A percentile compares a stretch with the other conserved stretches of the same genome.
Evolutionary conservation across 2,888 invertebrate species (phyloP).

Genomic region (Eubasilissa splendida): DNA sequence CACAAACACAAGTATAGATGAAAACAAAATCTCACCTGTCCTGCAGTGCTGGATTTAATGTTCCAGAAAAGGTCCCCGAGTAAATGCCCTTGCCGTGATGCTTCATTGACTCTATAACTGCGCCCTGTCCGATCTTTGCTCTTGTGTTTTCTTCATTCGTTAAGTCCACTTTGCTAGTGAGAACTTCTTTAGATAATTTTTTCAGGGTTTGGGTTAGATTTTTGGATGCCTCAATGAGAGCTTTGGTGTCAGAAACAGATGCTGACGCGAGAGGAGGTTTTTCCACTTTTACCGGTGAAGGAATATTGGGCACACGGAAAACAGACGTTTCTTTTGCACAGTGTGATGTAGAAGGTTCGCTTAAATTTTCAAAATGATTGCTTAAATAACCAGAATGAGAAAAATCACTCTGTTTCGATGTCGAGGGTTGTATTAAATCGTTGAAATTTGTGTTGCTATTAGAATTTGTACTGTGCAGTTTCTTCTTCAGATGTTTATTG

Average conservation of each 20-base stretch:
- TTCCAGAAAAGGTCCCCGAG: constrained; percentile 97
- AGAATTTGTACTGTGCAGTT: constrained; percentile 64
- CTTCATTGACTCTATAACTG: constrained; percentile 92
- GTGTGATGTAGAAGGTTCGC: constrained; percentile 44
- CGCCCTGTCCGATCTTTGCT: constrained; percentile 74
- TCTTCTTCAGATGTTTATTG: constrained; percentile 70
- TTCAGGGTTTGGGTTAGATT: constrained; percentile 93
- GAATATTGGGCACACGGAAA: constrained; percentile 57
- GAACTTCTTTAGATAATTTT: constrained; percentile 90
- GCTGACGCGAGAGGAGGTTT: constrained; percentile 63
- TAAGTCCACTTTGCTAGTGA: constrained; percentile 77
- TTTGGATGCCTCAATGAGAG: constrained; percentile 90
- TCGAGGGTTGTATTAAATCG: constrained; percentile 66
- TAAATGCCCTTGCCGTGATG: constrained; percentile 96
- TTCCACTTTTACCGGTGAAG: constrained; percentile 59
- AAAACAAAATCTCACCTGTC: constrained; percentile 73
- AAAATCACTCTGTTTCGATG: constrained; percentile 66
- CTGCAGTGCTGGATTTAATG: constrained; percentile 93
- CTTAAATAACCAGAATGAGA: constrained; percentile 62
- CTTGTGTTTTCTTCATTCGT: constrained; percentile 67
- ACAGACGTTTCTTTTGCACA: constrained; percentile 50
- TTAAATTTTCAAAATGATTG: constrained; percentile 43
- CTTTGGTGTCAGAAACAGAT: constrained; percentile 77
- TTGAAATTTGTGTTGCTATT: constrained; percentile 61
- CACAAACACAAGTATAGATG: background rate